phyloP scores from a whole-genome alignment of 2,888 invertebrate genomes.

The Lamellibrachia satsuma region DNA sequence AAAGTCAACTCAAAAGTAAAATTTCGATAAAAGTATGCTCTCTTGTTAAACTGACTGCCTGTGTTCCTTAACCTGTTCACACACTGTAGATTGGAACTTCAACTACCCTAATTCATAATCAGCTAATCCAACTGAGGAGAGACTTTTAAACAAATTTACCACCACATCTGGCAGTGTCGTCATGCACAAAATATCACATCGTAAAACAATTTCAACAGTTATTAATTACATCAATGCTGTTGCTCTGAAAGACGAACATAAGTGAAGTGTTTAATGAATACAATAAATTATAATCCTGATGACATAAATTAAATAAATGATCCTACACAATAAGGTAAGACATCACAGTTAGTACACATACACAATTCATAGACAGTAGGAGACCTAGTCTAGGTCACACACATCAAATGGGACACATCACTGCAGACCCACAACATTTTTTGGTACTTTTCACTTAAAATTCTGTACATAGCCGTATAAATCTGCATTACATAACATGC shows the following conservation, averaged over 20 bases:
- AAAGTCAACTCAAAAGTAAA: too few relatives aligned
- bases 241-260: background rate
- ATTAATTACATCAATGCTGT: background rate
- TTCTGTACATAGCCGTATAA: too few relatives aligned
- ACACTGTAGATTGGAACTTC: too few relatives aligned
- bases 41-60: too few relatives aligned
- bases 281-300: background rate
- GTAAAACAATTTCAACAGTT: background rate
- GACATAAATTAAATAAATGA: background rate
- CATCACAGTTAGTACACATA: background rate
- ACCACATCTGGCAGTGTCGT: background rate
- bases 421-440: too few relatives aligned
- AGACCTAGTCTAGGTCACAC: background rate
- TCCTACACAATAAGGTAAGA: background rate
- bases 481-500: too few relatives aligned
- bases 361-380: background rate
- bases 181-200: background rate
- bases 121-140: too few relatives aligned
- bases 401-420: background rate
- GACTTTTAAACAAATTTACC: background rate
- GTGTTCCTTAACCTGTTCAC: too few relatives aligned
- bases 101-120: too few relatives aligned
- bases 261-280: background rate
- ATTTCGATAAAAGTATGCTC: too few relatives aligned
- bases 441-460: too few relatives aligned